Percentiles rank a stretch among this genome's conserved stretches.
phyloP scores from a whole-genome alignment of 1,140 invertebrate species.

The Cherax quadricarinatus region DNA sequence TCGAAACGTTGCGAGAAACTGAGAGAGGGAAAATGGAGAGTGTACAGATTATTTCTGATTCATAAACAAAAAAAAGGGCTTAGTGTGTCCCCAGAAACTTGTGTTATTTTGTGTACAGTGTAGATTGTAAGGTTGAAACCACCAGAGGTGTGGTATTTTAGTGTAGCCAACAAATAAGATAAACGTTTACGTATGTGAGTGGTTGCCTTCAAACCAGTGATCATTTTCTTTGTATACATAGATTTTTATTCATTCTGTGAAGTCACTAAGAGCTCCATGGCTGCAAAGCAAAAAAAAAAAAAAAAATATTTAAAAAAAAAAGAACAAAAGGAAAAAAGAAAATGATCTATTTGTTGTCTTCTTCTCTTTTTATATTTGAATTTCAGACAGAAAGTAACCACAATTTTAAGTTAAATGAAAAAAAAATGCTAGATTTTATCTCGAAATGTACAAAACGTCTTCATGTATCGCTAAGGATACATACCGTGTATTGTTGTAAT shows the following conservation, averaged over 20 bases:
- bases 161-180: conserved; percentile 52
- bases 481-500: conserved; percentile 66
- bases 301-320: conserved; percentile 13
- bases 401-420: conserved; percentile 63
- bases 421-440: conserved; percentile 66
- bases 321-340: conserved; percentile 39
- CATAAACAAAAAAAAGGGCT: conserved; percentile 30
- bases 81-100: conserved; percentile 50
- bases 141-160: conserved; percentile 24
- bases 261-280: conserved; percentile 24
- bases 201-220: conserved; percentile 66
- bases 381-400: conserved; percentile 62
- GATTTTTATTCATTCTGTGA: conserved; percentile 47
- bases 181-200: conserved; percentile 63
- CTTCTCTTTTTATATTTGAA: conserved; percentile 63
- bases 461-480: conserved; percentile 65
- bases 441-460: conserved; percentile 70
- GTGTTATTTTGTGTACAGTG: conserved; percentile 71
- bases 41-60: conserved; percentile 39
- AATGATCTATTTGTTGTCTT: conserved; percentile 60
- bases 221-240: conserved; percentile 59
- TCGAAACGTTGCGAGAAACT: background rate
- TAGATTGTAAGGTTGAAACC: conserved; percentile 54
- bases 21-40: background rate
- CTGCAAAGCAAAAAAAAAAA: conserved; percentile 11